A percentile compares a stretch with the other conserved stretches of the same genome.
Conservation (phyloP, 1,140 invertebrate genomes). For the Rhysida immarginata region DNA sequence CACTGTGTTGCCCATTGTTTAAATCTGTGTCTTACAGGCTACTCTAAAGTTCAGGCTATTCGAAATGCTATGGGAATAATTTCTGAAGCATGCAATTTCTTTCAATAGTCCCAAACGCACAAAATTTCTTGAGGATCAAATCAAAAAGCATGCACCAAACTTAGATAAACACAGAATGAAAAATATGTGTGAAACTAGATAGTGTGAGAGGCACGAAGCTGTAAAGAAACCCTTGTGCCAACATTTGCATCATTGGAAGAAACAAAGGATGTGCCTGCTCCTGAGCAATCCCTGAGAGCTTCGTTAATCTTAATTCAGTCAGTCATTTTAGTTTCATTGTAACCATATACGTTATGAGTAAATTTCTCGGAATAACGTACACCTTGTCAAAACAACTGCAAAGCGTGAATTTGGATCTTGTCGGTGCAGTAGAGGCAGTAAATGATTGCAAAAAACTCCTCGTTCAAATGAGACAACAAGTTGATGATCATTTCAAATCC, state of each 20-base stretch:
- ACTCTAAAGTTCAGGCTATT: conserved; percentile 13
- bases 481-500: not conserved
- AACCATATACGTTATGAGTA: not conserved
- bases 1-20: conserved; percentile 20
- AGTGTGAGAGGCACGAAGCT: not conserved
- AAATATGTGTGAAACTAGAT: not conserved
- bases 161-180: not conserved
- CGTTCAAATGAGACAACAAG: not conserved
- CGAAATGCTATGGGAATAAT: conserved; percentile 19
- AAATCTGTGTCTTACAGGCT: conserved; percentile 18
- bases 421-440: not conserved
- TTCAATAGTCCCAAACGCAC: conserved; percentile 7
- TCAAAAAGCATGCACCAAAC: not conserved
- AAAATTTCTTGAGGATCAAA: not conserved
- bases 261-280: not conserved
- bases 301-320: not conserved
- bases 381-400: not conserved
- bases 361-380: not conserved
- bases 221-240: not conserved
- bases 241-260: not conserved
- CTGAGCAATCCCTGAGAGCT: not conserved
- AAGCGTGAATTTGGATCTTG: not conserved
- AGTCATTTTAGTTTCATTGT: not conserved
- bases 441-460: not conserved
- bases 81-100: conserved; percentile 20